These are phyloP conservation scores for Pholis gunnellus DNA, from an alignment of 2,113 vertebrate genomes.

Conservation along the genomic window DNA sequence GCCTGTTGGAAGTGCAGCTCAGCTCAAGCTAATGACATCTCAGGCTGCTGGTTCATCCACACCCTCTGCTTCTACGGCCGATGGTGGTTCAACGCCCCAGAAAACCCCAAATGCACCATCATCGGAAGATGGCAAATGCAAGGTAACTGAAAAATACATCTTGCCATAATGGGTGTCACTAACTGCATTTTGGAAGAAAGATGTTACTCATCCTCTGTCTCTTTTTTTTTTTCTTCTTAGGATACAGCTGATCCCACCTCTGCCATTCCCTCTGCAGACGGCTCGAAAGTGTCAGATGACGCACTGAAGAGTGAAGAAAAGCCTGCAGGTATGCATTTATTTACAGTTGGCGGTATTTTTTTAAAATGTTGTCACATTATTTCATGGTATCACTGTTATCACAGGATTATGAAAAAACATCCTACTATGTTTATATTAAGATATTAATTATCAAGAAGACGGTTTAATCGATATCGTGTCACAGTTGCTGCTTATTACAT, in stretches of 20 bases:
- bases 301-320: slow-evolving; percentile 57
- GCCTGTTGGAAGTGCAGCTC: slow-evolving; percentile 3
- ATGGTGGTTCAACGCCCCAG: slow-evolving; percentile 17
- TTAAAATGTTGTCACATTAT: background rate
- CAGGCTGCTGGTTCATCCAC: slow-evolving; percentile 16
- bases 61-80: slow-evolving; percentile 17
- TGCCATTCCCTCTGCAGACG: slow-evolving; percentile 31
- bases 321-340: slow-evolving; percentile 55
- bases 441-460: background rate
- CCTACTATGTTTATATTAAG: background rate
- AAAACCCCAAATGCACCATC: slow-evolving; percentile 6
- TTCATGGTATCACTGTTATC: background rate
- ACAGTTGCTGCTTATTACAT: background rate
- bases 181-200: background rate
- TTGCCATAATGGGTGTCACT: background rate
- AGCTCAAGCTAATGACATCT: slow-evolving; percentile 23
- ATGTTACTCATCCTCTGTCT: background rate
- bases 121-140: slow-evolving; percentile 46
- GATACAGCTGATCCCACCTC: slow-evolving; percentile 33
- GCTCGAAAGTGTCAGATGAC: slow-evolving; percentile 21
- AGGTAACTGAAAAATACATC: slow-evolving; percentile 62
- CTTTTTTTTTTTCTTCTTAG: slow-evolving; percentile 47
- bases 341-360: background rate
- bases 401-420: background rate
- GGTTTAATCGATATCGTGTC: background rate